Base-by-base conservation (phyloP, 2,888 invertebrate species). In the Andrena marginata region DNA sequence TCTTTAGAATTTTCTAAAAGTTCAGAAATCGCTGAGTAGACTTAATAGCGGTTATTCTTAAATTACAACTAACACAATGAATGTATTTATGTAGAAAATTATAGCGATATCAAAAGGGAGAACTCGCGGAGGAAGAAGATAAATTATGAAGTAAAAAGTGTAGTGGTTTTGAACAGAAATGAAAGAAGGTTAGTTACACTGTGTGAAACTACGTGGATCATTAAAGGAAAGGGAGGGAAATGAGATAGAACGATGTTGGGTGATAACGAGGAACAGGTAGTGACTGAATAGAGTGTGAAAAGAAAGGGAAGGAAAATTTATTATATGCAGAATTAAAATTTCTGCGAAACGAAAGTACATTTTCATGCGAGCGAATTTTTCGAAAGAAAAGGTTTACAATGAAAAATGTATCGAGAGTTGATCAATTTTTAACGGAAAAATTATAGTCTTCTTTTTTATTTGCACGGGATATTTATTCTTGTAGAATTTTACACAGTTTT, bases 201-300 rank as follows among this genome's bases (percentile, higher is more conserved):
- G 35, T 63, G 23, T 35, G 35, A 20, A 63, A 35, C 42, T 42
- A 16, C 42, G 23, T n/a, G n/a, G 33, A 10, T 33, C 35, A 63
- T 35, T 23, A 35, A 63, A 63, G 63, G 23, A 63, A 23, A 13
- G 1, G 63, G 13, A 63, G 5, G 23, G 23, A 35, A 63, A 35
- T 35, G 23, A 63, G 23, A 35, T 10, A 20, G 31, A n/a, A n/a
- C 7, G 29, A 23, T 23, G 35, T 63, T 20, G 23, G 33, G 35
- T 35, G 35, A 35, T 63, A 63, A 35, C 23, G 63, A 63, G 63
- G 63, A 63, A 35, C 31, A 23, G 35, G 10, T 13, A 3, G 63
- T 10, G 20, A n/a, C 20, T 35, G 63, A 23, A 13, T 35, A 8
- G 20, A 8, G 35, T 23, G 33, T 0, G n/a, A 23, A 7, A 13